A percentile compares a stretch with the other conserved stretches of the same genome.
Evolutionary conservation across 2,797 vertebrate genomes (phyloP).

Genomic region (Sus cebifrons): DNA sequence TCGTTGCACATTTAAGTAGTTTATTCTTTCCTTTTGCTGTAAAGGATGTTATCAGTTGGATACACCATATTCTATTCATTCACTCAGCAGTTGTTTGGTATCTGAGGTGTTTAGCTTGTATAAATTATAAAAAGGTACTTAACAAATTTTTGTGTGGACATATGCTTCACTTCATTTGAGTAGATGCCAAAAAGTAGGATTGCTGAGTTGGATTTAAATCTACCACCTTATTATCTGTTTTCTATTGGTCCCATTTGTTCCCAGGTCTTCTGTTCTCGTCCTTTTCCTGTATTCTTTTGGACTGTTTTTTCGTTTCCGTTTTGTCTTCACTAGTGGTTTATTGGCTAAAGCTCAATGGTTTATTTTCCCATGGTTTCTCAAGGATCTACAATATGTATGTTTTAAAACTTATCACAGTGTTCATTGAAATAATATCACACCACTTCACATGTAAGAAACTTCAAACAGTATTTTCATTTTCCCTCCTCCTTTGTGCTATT

Average conservation of each 20-base stretch:
- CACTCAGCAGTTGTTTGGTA: background rate
- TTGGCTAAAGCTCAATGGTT: background rate
- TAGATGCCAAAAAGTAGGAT: background rate
- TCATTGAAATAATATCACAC: slow-evolving; percentile 8
- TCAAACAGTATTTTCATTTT: background rate
- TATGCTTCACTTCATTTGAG: slow-evolving; percentile 45
- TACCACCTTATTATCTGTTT: background rate
- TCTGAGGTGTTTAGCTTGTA: background rate
- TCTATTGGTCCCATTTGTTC: background rate
- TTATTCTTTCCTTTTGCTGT: slow-evolving; percentile 5
- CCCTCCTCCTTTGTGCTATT: background rate
- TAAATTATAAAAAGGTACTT: background rate
- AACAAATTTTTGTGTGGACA: background rate
- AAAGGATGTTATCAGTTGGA: background rate
- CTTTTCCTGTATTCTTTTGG: background rate
- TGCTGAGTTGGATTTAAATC: background rate
- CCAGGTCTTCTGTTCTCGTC: background rate
- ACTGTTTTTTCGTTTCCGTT: background rate
- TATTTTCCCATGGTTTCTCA: background rate
- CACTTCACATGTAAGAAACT: background rate
- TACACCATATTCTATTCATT: background rate
- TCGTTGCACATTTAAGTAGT: background rate
- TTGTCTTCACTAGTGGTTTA: background rate
- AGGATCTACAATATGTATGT: background rate
- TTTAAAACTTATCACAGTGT: background rate